Base-by-base conservation (phyloP, 2,888 invertebrate species). In the Ectemnius cavifrons region DNA sequence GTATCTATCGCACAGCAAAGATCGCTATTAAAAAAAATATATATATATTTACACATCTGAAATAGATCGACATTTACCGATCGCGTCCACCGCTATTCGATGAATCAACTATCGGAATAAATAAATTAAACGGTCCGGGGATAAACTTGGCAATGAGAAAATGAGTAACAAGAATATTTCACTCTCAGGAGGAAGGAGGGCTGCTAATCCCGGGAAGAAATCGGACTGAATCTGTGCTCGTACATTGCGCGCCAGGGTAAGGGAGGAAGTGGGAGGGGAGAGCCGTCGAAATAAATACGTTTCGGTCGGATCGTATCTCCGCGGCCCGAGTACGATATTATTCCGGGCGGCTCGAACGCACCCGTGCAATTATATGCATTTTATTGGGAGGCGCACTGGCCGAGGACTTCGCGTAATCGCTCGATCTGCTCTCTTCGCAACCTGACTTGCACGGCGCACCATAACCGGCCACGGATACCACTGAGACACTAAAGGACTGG, bases 361-460 rank as follows among this genome's bases (percentile, higher is more conserved):
- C 68, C 63, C 70, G 61, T 81, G 85, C 87, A 86, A 87, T 87
- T 88, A 87, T 87, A 88, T 86, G 87, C 82, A 85, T 83, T 87
- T 88, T 87, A 87, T 87, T 85, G 81, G 37, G 70, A 68, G 75
- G 69, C 37, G 37, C 65, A 59, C 65, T 58, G 65, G 58, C 37
- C 46, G 63, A 73, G 67, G 73, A 75, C 71, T 77, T 78, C 64
- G 75, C 72, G 72, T 77, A 73, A 76, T 81, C 84, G 80, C 75
- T 81, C 74, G 81, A 81, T 81, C 81, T 81, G 74, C 66, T 59
- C 60, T 37, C 37, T 11, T 37, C 70, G 73, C 78, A 65, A 75
- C 58, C 66, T 52, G 75, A 46, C 66, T 66, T 60, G 73, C 49
- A 27, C 71, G 67, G 52, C 61, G 60, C 64, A 63, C 79, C 72